phyloP scores from a whole-genome alignment of 2,797 vertebrate species.

The Pipistrellus pygmaeus region DNA sequence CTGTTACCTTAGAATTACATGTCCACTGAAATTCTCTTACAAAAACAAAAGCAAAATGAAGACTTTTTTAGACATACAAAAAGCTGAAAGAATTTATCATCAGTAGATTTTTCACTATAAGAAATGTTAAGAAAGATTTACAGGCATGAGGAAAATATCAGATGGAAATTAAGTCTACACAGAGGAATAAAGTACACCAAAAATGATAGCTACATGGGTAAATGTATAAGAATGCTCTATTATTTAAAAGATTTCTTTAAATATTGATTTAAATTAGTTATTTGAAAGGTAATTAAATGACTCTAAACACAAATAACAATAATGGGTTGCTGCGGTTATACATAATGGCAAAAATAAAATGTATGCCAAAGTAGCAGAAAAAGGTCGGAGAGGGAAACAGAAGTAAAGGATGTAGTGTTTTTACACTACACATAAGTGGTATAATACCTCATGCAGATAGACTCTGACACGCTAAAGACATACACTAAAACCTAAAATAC shows the following conservation, averaged over 20 bases:
- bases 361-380: neutral
- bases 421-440: neutral
- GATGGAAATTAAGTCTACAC: neutral
- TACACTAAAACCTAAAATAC: neutral
- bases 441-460: neutral
- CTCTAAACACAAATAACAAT: neutral
- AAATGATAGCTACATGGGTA: neutral
- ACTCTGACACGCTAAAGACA: neutral
- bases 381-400: neutral
- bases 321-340: neutral
- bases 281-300: slow-evolving; percentile 5
- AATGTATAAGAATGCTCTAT: neutral
- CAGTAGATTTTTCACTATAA: neutral
- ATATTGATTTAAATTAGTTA: neutral
- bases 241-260: neutral
- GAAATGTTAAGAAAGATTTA: neutral
- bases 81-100: slow-evolving; percentile 27
- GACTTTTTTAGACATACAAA: neutral
- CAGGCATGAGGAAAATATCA: neutral
- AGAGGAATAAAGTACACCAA: neutral
- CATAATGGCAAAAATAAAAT: slow-evolving; percentile 31
- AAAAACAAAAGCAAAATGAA: slow-evolving; percentile 26
- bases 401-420: neutral
- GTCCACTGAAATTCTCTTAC: neutral
- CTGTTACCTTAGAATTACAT: slow-evolving; percentile 1